Percentiles rank a stretch among this genome's conserved stretches.
Conservation (phyloP, 2,797 vertebrate species). For the Gallinago nigripennis region DNA sequence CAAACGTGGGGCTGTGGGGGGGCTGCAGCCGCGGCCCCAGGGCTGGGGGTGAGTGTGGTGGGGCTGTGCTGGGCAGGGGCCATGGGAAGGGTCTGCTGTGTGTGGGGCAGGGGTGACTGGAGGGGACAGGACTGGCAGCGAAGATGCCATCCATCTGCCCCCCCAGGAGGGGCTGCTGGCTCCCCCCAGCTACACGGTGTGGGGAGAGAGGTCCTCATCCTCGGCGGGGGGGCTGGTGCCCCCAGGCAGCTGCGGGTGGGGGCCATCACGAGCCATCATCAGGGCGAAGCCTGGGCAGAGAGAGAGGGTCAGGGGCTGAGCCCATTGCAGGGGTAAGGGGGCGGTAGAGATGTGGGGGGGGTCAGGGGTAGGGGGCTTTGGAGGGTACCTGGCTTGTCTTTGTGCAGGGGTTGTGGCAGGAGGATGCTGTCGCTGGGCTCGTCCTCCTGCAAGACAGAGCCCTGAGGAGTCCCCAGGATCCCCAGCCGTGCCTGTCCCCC, state of each 20-base stretch:
- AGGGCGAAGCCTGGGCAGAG: background rate
- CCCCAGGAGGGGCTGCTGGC: background rate
- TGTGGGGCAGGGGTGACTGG: background rate
- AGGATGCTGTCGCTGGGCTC: background rate
- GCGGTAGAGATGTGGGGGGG: no score
- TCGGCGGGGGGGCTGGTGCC: background rate
- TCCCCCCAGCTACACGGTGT: background rate
- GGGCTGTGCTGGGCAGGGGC: background rate
- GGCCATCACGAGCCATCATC: background rate
- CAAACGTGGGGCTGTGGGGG: background rate
- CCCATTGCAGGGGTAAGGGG: no score
- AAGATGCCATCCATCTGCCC: background rate
- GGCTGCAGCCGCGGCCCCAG: background rate
- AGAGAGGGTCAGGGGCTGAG: background rate
- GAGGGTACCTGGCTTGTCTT: background rate
- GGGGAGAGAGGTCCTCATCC: background rate
- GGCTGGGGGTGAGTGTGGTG: background rate
- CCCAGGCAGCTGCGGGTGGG: background rate
- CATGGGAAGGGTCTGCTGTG: background rate
- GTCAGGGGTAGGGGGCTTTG: background rate
- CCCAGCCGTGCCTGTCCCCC: accelerated
- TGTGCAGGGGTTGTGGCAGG: background rate
- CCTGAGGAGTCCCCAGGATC: background rate
- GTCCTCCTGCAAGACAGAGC: background rate
- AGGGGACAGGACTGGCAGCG: background rate